Percentiles rank a stretch among this genome's conserved stretches.
phyloP scores from a whole-genome alignment of 2,113 vertebrate species.

The Paraplagusia blochii region DNA sequence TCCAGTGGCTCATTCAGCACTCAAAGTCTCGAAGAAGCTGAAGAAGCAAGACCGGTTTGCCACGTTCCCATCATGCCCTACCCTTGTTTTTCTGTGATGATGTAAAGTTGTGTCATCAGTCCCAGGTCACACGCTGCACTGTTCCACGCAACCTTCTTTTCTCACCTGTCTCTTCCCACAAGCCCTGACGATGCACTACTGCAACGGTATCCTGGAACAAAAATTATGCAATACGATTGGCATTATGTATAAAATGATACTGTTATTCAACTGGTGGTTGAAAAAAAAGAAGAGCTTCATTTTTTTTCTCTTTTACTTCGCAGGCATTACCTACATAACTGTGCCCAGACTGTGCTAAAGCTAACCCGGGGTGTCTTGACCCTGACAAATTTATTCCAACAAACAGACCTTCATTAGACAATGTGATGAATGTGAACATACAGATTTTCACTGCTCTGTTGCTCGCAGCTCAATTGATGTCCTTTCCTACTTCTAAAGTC shows the following conservation, averaged over 20 bases:
- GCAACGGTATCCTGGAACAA: slow-evolving; percentile 17
- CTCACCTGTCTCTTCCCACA: slow-evolving; percentile 25
- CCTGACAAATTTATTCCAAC: slow-evolving; percentile 20
- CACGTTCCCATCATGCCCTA: slow-evolving; percentile 60
- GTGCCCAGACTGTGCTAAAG: slow-evolving; percentile 27
- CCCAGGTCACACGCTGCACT: slow-evolving; percentile 49
- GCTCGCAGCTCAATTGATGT: slow-evolving; percentile 12
- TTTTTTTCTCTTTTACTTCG: slow-evolving; percentile 4
- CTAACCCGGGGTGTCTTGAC: slow-evolving; percentile 22
- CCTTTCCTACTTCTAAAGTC: slow-evolving; percentile 44
- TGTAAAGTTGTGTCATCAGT: slow-evolving; percentile 62
- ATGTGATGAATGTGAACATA: slow-evolving; percentile 31
- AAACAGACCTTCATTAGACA: slow-evolving; percentile 22
- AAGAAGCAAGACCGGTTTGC: slow-evolving; percentile 61
- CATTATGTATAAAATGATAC: slow-evolving; percentile 37
- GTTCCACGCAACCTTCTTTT: slow-evolving; percentile 23
- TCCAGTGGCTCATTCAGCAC: slow-evolving; percentile 89
- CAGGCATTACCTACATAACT: slow-evolving; percentile 22
- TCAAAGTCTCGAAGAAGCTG: slow-evolving; percentile 84
- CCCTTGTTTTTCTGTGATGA: slow-evolving; percentile 59
- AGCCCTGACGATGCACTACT: slow-evolving; percentile 50
- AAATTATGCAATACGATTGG: slow-evolving; percentile 39
- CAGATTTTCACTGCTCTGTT: slow-evolving; percentile 22
- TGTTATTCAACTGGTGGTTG: slow-evolving; percentile 27
- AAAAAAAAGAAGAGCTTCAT: slow-evolving; percentile 16